Evolutionary conservation across 2,888 invertebrate genomes (phyloP).

Genomic region (Arge pagana): DNA sequence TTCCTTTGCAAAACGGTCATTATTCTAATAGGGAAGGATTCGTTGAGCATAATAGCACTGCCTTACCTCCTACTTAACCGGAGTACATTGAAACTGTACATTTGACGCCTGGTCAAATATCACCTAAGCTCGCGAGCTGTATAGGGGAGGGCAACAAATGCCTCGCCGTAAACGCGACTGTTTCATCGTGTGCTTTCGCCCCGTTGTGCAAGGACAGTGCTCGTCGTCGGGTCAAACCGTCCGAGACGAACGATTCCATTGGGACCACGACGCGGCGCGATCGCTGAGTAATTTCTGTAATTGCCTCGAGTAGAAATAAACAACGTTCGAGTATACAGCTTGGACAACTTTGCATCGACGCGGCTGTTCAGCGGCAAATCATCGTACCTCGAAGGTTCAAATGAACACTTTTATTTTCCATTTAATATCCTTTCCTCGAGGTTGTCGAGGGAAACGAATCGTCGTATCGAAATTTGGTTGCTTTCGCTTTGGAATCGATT

Average conservation of each 20-base stretch:
- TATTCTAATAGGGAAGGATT: conserved; percentile 34
- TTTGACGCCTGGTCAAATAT: conserved; percentile 41
- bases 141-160: not conserved
- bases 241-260: not conserved
- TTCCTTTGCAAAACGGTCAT: conserved; percentile 27
- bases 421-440: too few species aligned
- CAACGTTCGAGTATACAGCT: too few species aligned
- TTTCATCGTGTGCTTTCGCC: not conserved
- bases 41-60: conserved; percentile 27
- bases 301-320: too few species aligned
- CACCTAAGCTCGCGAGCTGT: conserved; percentile 4
- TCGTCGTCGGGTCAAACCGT: not conserved
- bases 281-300: too few species aligned
- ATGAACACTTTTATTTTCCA: too few species aligned
- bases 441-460: too few species aligned
- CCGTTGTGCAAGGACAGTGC: not conserved
- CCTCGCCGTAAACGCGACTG: not conserved
- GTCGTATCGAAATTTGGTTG: too few species aligned
- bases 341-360: too few species aligned
- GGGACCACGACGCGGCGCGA: not conserved
- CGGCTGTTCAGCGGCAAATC: too few species aligned
- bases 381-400: too few species aligned
- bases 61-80: conserved; percentile 10
- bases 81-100: conserved; percentile 36
- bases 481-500: too few species aligned